A percentile compares a stretch with the other conserved stretches of the same genome.
Evolutionary conservation across 2,113 vertebrate genomes (phyloP).

Genomic region (Pelmatolapia mariae): DNA sequence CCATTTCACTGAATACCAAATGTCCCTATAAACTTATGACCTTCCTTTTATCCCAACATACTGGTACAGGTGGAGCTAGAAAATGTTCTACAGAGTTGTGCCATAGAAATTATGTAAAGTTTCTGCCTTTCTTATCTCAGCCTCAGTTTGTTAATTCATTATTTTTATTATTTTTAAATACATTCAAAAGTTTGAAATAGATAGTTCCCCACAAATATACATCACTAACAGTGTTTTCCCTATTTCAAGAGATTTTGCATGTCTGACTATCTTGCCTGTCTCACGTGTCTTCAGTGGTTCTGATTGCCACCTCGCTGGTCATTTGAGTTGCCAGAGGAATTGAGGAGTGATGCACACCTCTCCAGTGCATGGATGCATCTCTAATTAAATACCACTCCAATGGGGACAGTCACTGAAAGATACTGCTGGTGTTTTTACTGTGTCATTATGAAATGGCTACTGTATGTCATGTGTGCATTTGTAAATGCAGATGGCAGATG

Average conservation of each 20-base stretch:
- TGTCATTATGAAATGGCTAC: background rate
- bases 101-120: background rate
- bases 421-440: background rate
- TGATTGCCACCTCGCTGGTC: constrained; percentile 50
- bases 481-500: background rate
- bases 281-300: constrained; percentile 23
- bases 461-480: background rate
- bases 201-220: background rate
- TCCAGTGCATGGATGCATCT: background rate
- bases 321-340: constrained; percentile 41
- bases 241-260: background rate
- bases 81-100: background rate
- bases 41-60: background rate
- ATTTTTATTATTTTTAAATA: background rate
- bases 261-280: background rate
- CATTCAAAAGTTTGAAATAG: background rate
- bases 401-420: background rate
- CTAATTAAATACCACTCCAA: background rate
- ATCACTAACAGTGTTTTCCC: background rate
- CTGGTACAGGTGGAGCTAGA: background rate
- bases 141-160: background rate
- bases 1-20: background rate
- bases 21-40: background rate
- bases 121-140: background rate
- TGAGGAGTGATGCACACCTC: constrained; percentile 17